Conservation (phyloP, 2,113 vertebrate genomes). For the Dicaeum eximium region DNA sequence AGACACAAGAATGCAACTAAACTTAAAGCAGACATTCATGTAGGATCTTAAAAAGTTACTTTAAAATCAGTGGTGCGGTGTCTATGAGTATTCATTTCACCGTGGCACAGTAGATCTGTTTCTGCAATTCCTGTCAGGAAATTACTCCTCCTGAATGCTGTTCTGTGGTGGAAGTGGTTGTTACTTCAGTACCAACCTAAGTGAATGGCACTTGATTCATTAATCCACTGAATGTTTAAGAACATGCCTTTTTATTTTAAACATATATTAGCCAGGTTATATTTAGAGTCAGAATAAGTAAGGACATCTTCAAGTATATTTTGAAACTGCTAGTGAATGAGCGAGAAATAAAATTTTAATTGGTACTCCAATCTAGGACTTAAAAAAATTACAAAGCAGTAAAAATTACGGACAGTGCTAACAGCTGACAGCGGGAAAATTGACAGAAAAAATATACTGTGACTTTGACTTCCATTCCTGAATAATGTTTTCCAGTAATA, state of each 20-base stretch:
- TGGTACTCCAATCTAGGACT: not conserved
- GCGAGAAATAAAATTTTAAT: not conserved
- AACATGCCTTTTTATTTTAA: not conserved
- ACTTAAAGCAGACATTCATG: not conserved
- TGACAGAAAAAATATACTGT: not conserved
- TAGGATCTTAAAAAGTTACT: not conserved
- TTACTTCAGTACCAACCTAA: not conserved
- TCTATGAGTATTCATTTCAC: not conserved
- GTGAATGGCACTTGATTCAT: not conserved
- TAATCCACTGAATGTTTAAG: not conserved
- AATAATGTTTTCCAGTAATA: not conserved
- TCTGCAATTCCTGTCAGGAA: not conserved
- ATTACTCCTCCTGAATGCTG: not conserved
- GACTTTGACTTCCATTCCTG: not conserved
- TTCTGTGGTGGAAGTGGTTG: not conserved
- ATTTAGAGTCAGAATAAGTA: not conserved
- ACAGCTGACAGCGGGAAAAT: not conserved
- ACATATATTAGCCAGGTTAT: not conserved
- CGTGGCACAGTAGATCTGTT: not conserved
- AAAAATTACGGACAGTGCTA: not conserved
- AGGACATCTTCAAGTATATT: not conserved
- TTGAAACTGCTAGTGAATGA: not conserved
- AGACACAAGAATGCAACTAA: not conserved
- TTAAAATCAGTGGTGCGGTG: not conserved
- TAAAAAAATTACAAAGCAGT: not conserved